Evolutionary conservation across 92 coral and sea anemone species (phyloP).

Genomic region (Zoanthus sociatus): DNA sequence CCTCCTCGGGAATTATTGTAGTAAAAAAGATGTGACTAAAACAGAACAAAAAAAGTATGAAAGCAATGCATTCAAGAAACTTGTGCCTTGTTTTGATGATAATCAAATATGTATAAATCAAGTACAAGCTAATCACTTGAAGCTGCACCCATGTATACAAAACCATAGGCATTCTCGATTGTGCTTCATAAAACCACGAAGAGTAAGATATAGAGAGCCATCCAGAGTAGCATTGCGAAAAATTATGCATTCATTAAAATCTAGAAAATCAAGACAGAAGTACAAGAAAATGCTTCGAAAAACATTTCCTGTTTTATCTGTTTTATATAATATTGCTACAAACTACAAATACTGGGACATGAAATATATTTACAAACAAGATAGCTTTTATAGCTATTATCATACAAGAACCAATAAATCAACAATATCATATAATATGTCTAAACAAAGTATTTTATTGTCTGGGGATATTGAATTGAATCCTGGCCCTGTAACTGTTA

Average conservation of each 20-base stretch:
- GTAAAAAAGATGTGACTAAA: slow-evolving; percentile 8
- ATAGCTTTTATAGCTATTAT: slow-evolving; percentile 42
- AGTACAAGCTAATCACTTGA: slow-evolving; percentile 16
- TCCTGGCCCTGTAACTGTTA: slow-evolving; percentile 63
- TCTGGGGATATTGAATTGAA: slow-evolving; percentile 63
- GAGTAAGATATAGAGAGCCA: slow-evolving; percentile 49
- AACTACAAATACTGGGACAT: slow-evolving; percentile 37
- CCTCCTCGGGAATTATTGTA: slow-evolving; percentile 8
- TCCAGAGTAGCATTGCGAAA: slow-evolving; percentile 34
- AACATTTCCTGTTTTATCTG: slow-evolving; percentile 38
- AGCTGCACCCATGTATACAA: slow-evolving; percentile 24
- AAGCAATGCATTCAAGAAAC: slow-evolving; percentile 35
- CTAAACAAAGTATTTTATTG: slow-evolving; percentile 21
- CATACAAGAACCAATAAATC: slow-evolving; percentile 33
- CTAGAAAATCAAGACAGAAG: slow-evolving; percentile 42
- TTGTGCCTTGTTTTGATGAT: slow-evolving; percentile 41
- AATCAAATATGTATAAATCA: slow-evolving; percentile 20
- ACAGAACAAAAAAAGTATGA: slow-evolving; percentile 7
- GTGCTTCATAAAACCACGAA: slow-evolving; percentile 34
- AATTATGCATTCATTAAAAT: slow-evolving; percentile 29
- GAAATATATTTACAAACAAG: slow-evolving; percentile 33
- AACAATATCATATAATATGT: slow-evolving; percentile 24
- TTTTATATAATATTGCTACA: slow-evolving; percentile 19
- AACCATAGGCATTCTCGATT: slow-evolving; percentile 40
- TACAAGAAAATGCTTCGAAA: slow-evolving; percentile 36